Conservation (phyloP, 2,888 invertebrate species). For the Epiperipatus broadwayi region DNA sequence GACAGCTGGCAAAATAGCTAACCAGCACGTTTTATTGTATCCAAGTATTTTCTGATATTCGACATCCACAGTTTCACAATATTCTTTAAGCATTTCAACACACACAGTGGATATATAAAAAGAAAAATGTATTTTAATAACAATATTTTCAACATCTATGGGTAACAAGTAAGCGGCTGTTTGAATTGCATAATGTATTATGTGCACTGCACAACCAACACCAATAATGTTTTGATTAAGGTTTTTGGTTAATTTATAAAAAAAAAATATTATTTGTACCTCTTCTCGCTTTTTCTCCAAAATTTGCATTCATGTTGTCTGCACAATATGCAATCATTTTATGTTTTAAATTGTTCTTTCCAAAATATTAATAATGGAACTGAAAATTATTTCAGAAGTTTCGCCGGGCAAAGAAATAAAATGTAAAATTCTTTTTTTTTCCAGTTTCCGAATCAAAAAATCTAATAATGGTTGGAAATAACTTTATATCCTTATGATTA, state of each 20-base stretch:
- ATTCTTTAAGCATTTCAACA: slow-evolving; percentile 22
- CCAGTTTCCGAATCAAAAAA: slow-evolving; percentile 10
- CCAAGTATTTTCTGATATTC: slow-evolving; percentile 20
- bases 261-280: slow-evolving; percentile 21
- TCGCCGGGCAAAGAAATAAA: slow-evolving; percentile 12
- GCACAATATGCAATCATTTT: slow-evolving; percentile 13
- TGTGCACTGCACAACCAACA: slow-evolving; percentile 23
- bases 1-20: slow-evolving; percentile 21
- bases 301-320: slow-evolving; percentile 18
- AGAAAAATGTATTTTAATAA: slow-evolving; percentile 23
- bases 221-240: slow-evolving; percentile 18
- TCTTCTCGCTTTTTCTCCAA: slow-evolving; percentile 19
- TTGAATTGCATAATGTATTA: slow-evolving; percentile 23
- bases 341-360: slow-evolving; percentile 7
- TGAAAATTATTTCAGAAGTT: slow-evolving; percentile 15
- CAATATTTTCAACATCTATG: slow-evolving; percentile 22
- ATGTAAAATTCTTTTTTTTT: slow-evolving; percentile 11
- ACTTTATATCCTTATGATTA: slow-evolving; percentile 12
- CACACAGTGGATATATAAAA: slow-evolving; percentile 25
- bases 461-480: slow-evolving; percentile 12
- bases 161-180: slow-evolving; percentile 22
- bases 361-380: slow-evolving; percentile 12
- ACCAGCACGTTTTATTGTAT: slow-evolving; percentile 20
- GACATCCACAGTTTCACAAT: slow-evolving; percentile 22
- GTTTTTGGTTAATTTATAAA: slow-evolving; percentile 18